A percentile compares a stretch with the other conserved stretches of the same genome.
phyloP scores from a whole-genome alignment of 2,888 invertebrate genomes.

The Acronicta leporina region DNA sequence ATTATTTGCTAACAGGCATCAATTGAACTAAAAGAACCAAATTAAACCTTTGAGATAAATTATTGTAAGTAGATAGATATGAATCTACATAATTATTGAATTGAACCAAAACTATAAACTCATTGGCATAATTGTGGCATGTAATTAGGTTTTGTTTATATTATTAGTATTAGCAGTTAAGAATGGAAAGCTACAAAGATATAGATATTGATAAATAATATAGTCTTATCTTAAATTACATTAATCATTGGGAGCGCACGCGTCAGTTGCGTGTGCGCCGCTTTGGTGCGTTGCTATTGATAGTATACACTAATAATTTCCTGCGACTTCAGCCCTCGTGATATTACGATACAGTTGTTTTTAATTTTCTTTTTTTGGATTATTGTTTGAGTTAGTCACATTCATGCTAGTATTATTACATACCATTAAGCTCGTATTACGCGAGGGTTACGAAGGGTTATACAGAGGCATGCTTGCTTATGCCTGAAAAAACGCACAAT shows the following conservation, averaged over 20 bases:
- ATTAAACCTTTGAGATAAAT: constrained; percentile 22
- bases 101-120: constrained; percentile 25
- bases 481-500: too few relatives aligned
- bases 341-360: not conserved
- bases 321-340: not conserved
- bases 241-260: constrained; percentile 47
- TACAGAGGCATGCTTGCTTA: too few relatives aligned
- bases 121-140: constrained; percentile 27
- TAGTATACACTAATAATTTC: not conserved
- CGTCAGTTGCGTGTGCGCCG: constrained; percentile 42
- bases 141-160: constrained; percentile 36
- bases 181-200: constrained; percentile 62
- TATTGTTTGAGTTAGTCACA: too few relatives aligned
- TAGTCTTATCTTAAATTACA: constrained; percentile 41
- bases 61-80: constrained; percentile 14
- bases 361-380: too few relatives aligned
- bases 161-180: constrained; percentile 36
- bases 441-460: too few relatives aligned
- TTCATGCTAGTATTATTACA: too few relatives aligned
- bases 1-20: not conserved
- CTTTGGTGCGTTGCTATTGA: constrained; percentile 15
- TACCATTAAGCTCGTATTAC: too few relatives aligned
- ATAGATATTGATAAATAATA: constrained; percentile 57
- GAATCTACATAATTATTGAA: constrained; percentile 30
- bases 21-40: constrained; percentile 19